Base-by-base conservation (phyloP, 2,113 vertebrate species). In the Polypterus bichir region DNA sequence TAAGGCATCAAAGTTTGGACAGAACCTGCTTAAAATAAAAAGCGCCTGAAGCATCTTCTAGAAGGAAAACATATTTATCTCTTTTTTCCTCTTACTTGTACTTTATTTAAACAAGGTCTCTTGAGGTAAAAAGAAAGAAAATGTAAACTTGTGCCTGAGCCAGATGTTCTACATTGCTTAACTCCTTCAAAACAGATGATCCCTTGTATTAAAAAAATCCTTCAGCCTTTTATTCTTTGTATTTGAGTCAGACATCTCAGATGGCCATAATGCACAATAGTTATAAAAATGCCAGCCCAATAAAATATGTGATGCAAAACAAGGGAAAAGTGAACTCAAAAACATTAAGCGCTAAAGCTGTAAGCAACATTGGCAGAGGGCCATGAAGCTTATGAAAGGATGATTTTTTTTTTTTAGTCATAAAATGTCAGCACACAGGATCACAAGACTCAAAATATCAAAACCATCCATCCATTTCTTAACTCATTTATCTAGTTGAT, bases 161-260 rank as follows among this genome's bases (percentile, higher is more conserved):
- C 27, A 58, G 56, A 58, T 58, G 56, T n/a, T 58, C 27, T 45
- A 58, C 56, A 58, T 58, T 58, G 44, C 56, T 58, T n/a, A 7
- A 58, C 56, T 58, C 56, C 56, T 45, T 58, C 56, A 58, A 45
- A 58, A 58, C 56, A 58, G 46, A 58, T 58, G 27, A 58, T 5
- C 5, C 56, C 27, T 58, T 58, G 56, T 46, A 44, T 58, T 58
- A 7, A 57, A 5, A 58, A 58, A 58, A 7, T 7, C 6, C 5
- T 58, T 5, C 44, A 58, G 56, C 9, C 27, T 57, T 52, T 8
- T 3, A 52, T 7, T 52, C 51, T 52, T 52, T 52, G 51, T 52
- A 10, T 52, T 7, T 52, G 51, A 10, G 10, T 10, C 7, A 4
- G 3, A 52, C 10, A 52, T 52, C 51, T 52, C 27, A 27, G 27